These are phyloP conservation scores for Budorcas taxicolor DNA, from an alignment of 2,113 vertebrate genomes.

Conservation along the genomic window DNA sequence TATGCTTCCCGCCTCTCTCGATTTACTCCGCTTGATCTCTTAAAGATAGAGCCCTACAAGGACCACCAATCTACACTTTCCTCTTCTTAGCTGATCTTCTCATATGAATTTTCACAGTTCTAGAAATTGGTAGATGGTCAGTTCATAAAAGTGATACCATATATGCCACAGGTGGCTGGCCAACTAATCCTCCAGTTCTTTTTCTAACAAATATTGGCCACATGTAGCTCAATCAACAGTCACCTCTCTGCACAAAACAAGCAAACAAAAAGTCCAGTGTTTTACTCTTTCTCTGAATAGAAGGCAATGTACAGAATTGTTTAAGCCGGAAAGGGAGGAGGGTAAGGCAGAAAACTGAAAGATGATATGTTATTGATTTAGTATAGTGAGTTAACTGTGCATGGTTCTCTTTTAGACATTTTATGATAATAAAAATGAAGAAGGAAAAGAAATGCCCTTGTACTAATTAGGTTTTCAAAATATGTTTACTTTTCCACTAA, in stretches of 20 bases:
- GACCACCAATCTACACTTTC: background rate
- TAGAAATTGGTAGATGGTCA: background rate
- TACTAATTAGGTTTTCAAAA: slow-evolving; percentile 2
- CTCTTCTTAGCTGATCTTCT: background rate
- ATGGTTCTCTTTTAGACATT: background rate
- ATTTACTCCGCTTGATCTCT: background rate
- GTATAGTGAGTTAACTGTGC: background rate
- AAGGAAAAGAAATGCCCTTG: background rate
- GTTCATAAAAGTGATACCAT: background rate
- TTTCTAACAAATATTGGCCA: background rate
- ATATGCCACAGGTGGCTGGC: background rate
- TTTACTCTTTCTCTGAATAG: background rate
- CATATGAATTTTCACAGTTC: background rate
- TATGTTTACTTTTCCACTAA: slow-evolving; percentile 3
- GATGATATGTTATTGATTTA: background rate
- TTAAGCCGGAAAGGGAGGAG: background rate
- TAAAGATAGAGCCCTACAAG: background rate
- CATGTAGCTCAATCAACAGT: background rate
- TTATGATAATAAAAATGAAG: background rate
- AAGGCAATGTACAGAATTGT: background rate
- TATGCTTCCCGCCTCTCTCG: background rate
- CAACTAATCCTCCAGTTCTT: background rate
- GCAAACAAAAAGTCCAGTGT: background rate
- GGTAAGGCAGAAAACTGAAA: background rate
- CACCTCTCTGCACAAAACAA: background rate